Evolutionary conservation across 2,113 vertebrate species (phyloP).

Genomic region (Hucho hucho): DNA sequence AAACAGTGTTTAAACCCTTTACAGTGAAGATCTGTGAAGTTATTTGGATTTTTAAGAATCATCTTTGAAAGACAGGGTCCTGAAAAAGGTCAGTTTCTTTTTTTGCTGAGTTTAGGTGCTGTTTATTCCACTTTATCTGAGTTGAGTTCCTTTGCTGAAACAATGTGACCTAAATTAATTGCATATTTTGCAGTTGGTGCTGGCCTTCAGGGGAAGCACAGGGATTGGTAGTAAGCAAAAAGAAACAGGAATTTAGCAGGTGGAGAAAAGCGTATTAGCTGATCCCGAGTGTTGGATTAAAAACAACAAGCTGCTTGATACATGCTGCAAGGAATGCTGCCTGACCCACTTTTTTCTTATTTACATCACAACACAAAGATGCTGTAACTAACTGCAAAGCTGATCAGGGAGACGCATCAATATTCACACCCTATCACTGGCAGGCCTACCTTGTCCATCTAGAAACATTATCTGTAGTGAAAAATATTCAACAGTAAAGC

Average conservation of each 20-base stretch:
- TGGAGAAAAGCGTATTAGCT: slow-evolving; percentile 24
- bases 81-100: too few relatives aligned
- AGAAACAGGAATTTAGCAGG: slow-evolving; percentile 28
- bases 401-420: too few relatives aligned
- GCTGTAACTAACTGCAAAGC: too few relatives aligned
- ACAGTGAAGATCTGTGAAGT: too few relatives aligned
- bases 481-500: too few relatives aligned
- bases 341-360: not conserved
- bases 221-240: not conserved
- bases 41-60: too few relatives aligned
- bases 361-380: not conserved
- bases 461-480: too few relatives aligned
- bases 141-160: not conserved
- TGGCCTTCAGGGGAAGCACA: slow-evolving; percentile 16
- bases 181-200: not conserved
- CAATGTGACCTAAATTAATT: slow-evolving; percentile 1
- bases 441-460: too few relatives aligned
- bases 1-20: too few relatives aligned
- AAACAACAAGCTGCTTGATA: slow-evolving; percentile 44
- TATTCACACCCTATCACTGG: too few relatives aligned
- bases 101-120: not conserved
- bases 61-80: too few relatives aligned
- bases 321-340: slow-evolving; percentile 49
- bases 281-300: slow-evolving; percentile 26
- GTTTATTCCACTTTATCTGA: not conserved